Conservation (phyloP, 92 coral and sea anemone species). For the Paramuricea clavata region DNA sequence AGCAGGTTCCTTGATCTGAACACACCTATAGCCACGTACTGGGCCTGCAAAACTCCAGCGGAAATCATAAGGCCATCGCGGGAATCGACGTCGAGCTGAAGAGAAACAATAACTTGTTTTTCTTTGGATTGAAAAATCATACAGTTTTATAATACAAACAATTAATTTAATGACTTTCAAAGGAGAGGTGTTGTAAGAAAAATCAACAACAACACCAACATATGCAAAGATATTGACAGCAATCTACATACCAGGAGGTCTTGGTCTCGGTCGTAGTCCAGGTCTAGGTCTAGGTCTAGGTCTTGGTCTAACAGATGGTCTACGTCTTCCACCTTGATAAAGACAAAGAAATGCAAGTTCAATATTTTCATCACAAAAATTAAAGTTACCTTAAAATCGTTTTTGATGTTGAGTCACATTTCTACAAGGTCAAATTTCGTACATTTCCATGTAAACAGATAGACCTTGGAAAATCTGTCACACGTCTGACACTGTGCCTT, state of each 20-base stretch:
- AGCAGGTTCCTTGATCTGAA: background rate
- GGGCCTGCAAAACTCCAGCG: slow-evolving; percentile 11
- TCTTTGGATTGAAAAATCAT: no score
- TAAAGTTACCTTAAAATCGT: no score
- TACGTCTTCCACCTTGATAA: background rate
- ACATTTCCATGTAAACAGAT: no score
- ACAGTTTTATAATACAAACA: background rate
- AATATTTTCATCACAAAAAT: no score
- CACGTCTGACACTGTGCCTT: background rate
- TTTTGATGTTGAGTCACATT: no score
- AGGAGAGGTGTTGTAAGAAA: no score
- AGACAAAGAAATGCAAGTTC: background rate
- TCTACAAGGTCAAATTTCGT: no score
- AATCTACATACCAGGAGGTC: background rate
- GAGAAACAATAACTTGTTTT: no score
- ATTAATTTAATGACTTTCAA: background rate
- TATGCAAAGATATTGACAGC: no score
- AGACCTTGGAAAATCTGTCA: background rate
- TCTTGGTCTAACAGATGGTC: background rate
- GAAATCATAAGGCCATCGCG: background rate
- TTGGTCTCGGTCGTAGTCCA: background rate
- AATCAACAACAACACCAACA: background rate
- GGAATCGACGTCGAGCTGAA: background rate
- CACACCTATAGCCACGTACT: background rate
- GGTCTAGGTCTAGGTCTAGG: background rate